Conservation (phyloP, 2,888 invertebrate genomes). For the Tryphoninae sp. region DNA sequence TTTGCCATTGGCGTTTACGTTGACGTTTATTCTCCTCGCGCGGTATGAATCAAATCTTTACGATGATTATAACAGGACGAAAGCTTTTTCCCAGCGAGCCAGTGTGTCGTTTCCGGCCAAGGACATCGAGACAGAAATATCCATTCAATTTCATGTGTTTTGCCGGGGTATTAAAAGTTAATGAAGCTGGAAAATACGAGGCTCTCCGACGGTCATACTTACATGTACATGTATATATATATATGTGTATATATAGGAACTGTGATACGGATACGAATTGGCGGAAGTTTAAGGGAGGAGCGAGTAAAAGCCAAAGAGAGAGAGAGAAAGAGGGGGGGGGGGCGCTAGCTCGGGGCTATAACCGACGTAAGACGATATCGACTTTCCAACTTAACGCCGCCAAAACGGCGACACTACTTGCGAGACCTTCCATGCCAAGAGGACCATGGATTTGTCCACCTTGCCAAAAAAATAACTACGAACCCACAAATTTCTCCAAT, state of each 20-base stretch:
- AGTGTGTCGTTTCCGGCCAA: background rate
- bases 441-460: background rate
- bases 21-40: background rate
- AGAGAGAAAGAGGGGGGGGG: background rate
- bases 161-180: conserved; percentile 47
- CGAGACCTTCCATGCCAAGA: conserved; percentile 8
- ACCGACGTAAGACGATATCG: conserved; percentile 63
- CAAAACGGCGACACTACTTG: background rate
- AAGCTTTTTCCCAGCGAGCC: conserved; percentile 19
- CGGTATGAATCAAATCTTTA: conserved; percentile 37
- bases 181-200: conserved; percentile 47
- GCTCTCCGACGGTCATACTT: conserved; percentile 18
- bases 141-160: conserved; percentile 46
- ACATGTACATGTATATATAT: too few relatives aligned
- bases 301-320: conserved; percentile 10
- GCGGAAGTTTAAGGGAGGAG: conserved; percentile 45
- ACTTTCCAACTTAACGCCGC: conserved; percentile 58
- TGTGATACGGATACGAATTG: conserved; percentile 49
- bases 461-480: background rate
- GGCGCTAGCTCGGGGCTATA: conserved; percentile 51
- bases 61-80: conserved; percentile 33
- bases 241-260: conserved; percentile 31
- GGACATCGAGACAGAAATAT: background rate
- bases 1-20: background rate
- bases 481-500: background rate